Base-by-base conservation (phyloP, 2,888 invertebrate genomes). In the Hipparchia semele region DNA sequence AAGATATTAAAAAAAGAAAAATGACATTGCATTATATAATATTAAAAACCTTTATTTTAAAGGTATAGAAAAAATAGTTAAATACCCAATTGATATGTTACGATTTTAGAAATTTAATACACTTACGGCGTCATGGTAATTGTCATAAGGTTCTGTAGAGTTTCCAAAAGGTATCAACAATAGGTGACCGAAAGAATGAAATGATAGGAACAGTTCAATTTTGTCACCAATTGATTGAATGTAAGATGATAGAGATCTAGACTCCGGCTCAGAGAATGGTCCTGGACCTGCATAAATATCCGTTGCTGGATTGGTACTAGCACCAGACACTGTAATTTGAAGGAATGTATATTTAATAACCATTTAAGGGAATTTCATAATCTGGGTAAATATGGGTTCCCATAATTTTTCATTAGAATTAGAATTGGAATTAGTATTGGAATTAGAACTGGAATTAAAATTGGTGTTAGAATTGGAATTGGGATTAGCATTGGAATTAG, bases 151-250 rank as follows among this genome's bases (percentile, higher is more conserved):
- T 0, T 90, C 87, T 0, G 85, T 86, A 0, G 95, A 95, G 79
- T 96, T 95, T 0, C 97, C 97, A 84, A 96, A 97, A 0, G 97
- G 96, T 71, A 96, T 85, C 68, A 97, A 86, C 39, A 97, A 84
- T 53, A 95, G 88, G 80, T 97, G 97, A 0, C 96, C 95, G 79
- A 95, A 97, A 0, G 97, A 96, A 84, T 98, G 97, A 83, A 97
- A 95, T 0, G 96, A 95, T 2, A 97, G 84, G 82, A 97, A 97
- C 56, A 96, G 86, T 54, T 94, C 94, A 23, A 96, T 89, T 66
- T 92, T 86, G 13, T 90, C 86, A 12, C 90, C 86, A 71, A 96
- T 80, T 0, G 92, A 84, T 0, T 79, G 80, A 23, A 96, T 90
- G 81, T 93, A 96, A 0, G 93, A 79, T 0, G 96, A 92, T 6